phyloP scores from a whole-genome alignment of 2,797 vertebrate species.

The Hafferia zeledoni region DNA sequence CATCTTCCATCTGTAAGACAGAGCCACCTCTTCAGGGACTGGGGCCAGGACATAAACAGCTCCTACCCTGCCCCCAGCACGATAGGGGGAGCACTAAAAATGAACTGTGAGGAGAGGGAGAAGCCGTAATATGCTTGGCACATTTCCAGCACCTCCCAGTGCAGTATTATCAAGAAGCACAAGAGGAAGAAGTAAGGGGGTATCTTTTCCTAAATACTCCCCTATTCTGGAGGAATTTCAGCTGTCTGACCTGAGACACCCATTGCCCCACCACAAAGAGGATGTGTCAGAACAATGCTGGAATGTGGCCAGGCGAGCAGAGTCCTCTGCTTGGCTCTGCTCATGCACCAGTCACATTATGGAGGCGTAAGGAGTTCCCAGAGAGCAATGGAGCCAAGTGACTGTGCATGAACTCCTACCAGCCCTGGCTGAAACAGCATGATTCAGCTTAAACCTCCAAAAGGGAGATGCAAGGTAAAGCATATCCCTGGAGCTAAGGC shows the following conservation, averaged over 20 bases:
- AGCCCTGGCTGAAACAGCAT: background rate
- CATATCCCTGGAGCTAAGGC: background rate
- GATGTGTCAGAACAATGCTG: background rate
- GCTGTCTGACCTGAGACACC: fast-evolving
- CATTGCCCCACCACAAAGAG: fast-evolving
- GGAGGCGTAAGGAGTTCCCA: background rate
- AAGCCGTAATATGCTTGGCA: background rate
- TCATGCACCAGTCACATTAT: fast-evolving
- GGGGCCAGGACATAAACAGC: fast-evolving
- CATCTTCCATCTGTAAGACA: conserved; percentile 91
- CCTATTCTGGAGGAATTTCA: background rate
- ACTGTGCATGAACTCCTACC: background rate
- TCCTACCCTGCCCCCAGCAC: background rate
- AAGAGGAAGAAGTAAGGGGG: background rate
- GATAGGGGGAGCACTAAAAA: background rate
- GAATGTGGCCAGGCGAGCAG: background rate
- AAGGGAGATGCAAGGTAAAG: background rate
- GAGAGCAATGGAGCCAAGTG: background rate
- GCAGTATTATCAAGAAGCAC: background rate
- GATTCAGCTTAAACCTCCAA: background rate
- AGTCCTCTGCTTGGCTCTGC: background rate
- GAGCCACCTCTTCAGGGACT: background rate
- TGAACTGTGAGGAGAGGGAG: fast-evolving
- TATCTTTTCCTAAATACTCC: background rate
- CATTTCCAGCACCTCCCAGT: background rate